Base-by-base conservation (phyloP, 2,888 invertebrate genomes). In the Drosophila neoperkinsi region DNA sequence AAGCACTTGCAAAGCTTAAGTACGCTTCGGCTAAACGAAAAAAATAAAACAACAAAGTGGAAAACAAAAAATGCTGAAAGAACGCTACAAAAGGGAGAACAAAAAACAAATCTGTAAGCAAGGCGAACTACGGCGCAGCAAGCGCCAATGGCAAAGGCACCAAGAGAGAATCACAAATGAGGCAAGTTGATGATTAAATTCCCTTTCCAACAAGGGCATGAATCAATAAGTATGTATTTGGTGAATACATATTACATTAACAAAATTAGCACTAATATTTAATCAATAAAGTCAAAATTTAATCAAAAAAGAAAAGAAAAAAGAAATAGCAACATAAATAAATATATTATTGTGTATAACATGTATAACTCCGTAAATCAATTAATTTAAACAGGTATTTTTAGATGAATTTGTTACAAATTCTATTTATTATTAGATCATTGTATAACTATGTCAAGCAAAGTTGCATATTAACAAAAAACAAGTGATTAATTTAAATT, bases 1-100 rank as follows among this genome's bases (percentile, higher is more conserved):
- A 76, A 86, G 83, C 69, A 75, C 85, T 74, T 74, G 83, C 82
- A 52, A 33, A 70, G 87, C 87, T 84, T 88, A 84, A 84, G 79
- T 77, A 74, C 69, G 72, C 60, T 55, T n/a, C 61, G 46, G 31
- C 43, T 58, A 56, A 56, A 49, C 50, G 49, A 34, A n/a, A 60
- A 57, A 62, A 58, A 72, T 53, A 41, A 63, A 51, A 41, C 3
- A 36, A 7, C 38, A 38, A 57, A 21, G 43, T 41, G 13, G 53
- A 46, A 74, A 57, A 70, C 69, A 67, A 57, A 34, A 31, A 46
- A 41, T 28, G 31, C 21, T 11, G 10, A 62, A 68, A 53, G 34
- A 50, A 71, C 50, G 31, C 38, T 46, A 38, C 49, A 53, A 34
- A 83, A 81, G 61, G 46, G 60, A 34, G 31, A 56, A 34, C 11